phyloP scores from a whole-genome alignment of 2,888 invertebrate species.

The Callosobruchus maculatus region DNA sequence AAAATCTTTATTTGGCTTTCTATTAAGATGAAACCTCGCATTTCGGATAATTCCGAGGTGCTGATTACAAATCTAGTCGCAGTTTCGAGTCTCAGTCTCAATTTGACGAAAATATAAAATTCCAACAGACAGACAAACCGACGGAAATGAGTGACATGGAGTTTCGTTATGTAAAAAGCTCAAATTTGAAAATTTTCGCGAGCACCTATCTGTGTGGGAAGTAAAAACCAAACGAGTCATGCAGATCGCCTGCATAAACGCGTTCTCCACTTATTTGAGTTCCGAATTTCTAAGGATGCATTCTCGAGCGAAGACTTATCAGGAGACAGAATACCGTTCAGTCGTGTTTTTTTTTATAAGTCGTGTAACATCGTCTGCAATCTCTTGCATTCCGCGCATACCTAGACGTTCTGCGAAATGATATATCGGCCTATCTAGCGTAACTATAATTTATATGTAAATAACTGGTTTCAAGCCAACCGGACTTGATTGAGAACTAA shows the following conservation, averaged over 20 bases:
- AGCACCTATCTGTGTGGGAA: too few relatives aligned
- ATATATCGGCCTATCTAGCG: not conserved
- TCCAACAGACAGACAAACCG: too few relatives aligned
- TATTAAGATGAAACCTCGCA: too few relatives aligned
- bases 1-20: too few relatives aligned
- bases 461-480: not conserved
- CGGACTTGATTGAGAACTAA: not conserved
- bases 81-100: too few relatives aligned
- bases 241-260: not conserved
- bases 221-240: too few relatives aligned
- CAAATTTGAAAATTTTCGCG: too few relatives aligned
- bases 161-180: too few relatives aligned
- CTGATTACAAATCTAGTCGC: too few relatives aligned
- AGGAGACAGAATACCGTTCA: not conserved
- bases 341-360: not conserved
- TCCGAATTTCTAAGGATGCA: slow-evolving; percentile 8
- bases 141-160: too few relatives aligned
- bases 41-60: too few relatives aligned
- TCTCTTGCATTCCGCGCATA: not conserved
- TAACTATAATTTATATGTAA: not conserved
- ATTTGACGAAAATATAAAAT: too few relatives aligned
- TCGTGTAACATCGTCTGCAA: not conserved
- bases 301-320: slow-evolving; percentile 1
- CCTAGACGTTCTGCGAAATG: not conserved
- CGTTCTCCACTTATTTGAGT: not conserved